Conservation (phyloP, 2,797 vertebrate species). For the Toxotes lorentzi region DNA sequence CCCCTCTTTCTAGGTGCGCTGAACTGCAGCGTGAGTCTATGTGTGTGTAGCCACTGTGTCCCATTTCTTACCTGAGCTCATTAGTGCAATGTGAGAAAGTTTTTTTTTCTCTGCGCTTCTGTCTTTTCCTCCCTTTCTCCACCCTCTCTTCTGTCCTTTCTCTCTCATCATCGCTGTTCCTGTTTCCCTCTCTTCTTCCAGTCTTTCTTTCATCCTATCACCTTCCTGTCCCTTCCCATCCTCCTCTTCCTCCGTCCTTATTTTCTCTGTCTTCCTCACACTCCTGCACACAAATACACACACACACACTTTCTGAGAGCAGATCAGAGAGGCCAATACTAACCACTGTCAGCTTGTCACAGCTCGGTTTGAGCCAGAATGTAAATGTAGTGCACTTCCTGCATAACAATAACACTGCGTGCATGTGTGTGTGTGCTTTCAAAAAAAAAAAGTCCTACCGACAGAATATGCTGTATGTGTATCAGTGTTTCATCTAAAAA, state of each 20-base stretch:
- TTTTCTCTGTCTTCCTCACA: constrained; percentile 43
- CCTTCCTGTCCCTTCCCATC: constrained; percentile 61
- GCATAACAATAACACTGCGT: constrained; percentile 63
- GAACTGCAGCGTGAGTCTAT: constrained; percentile 60
- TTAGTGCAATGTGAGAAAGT: constrained; percentile 72
- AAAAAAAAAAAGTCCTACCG: constrained; percentile 6
- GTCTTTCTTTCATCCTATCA: constrained; percentile 59
- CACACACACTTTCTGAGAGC: constrained; percentile 47
- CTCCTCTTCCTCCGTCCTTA: constrained; percentile 47
- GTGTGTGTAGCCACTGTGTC: constrained; percentile 63
- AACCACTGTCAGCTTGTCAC: constrained; percentile 78
- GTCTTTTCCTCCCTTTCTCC: constrained; percentile 31
- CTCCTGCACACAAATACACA: constrained; percentile 27
- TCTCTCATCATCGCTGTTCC: constrained; percentile 28
- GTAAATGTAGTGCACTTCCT: constrained; percentile 67
- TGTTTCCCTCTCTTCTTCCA: constrained; percentile 35
- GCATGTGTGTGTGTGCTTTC: constrained; percentile 10
- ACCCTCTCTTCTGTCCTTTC: constrained; percentile 32
- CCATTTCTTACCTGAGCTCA: constrained; percentile 80
- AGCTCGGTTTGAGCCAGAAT: constrained; percentile 67
- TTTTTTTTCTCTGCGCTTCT: constrained; percentile 33
- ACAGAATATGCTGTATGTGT: constrained; percentile 1
- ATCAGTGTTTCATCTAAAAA: background rate
- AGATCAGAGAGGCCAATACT: constrained; percentile 74
- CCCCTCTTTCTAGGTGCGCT: constrained; percentile 72